These are phyloP conservation scores for Mugil cephalus DNA, from an alignment of 2,113 vertebrate genomes.

Conservation along the genomic window DNA sequence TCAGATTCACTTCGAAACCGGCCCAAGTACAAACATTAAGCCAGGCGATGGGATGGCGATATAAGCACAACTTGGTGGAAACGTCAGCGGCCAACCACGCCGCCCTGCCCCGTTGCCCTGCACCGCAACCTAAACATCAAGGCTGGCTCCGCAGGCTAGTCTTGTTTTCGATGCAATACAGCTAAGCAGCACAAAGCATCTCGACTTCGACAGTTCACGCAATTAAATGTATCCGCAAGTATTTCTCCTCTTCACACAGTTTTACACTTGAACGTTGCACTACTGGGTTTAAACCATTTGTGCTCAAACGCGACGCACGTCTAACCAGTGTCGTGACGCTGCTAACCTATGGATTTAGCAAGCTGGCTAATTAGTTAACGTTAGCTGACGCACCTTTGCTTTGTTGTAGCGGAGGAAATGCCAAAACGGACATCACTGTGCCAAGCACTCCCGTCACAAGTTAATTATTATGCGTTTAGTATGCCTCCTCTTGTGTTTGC, in stretches of 20 bases:
- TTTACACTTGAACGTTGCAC: background rate
- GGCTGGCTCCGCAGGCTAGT: background rate
- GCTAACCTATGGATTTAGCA: constrained; percentile 18
- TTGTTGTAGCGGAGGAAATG: constrained; percentile 33
- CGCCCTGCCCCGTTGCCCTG: constrained; percentile 38
- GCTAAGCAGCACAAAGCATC: background rate
- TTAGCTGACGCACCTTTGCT: constrained; percentile 49
- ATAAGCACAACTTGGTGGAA: background rate
- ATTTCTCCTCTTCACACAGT: accelerated
- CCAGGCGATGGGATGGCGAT: constrained; percentile 14
- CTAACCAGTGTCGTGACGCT: background rate
- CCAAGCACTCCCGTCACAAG: too few species aligned
- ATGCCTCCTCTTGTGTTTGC: background rate
- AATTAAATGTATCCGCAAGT: background rate
- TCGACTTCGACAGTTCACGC: too few species aligned
- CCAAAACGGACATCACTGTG: too few species aligned
- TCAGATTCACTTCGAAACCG: background rate
- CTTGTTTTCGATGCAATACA: background rate
- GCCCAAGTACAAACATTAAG: background rate
- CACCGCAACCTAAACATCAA: constrained; percentile 1
- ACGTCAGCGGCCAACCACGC: constrained; percentile 26
- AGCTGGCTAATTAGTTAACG: constrained; percentile 1
- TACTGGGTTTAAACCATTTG: accelerated
- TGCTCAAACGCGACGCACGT: background rate
- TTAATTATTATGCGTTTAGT: too few species aligned